A percentile compares a stretch with the other conserved stretches of the same genome.
Conservation (phyloP, 2,888 invertebrate genomes). For the Mechanitis mazaeus region DNA sequence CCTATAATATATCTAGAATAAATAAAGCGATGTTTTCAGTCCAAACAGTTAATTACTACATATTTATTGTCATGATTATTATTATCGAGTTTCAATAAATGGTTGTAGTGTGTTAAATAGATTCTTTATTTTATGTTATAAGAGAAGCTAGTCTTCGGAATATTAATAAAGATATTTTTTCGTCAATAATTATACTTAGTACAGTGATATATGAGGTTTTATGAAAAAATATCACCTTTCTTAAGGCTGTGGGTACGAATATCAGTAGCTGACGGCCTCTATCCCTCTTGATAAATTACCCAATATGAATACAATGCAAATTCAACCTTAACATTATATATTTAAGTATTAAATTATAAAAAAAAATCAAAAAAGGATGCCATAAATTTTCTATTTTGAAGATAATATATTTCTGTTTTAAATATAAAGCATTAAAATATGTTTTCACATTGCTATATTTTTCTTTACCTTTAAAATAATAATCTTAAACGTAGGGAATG, state of each 20-base stretch:
- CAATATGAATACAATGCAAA: conserved; percentile 13
- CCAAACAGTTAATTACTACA: too few relatives aligned
- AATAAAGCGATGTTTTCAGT: too few relatives aligned
- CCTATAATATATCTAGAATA: too few relatives aligned
- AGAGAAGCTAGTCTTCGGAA: too few relatives aligned
- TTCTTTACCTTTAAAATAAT: conserved; percentile 9
- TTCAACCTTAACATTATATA: conserved; percentile 7
- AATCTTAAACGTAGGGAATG: conserved; percentile 9
- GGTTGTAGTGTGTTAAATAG: too few relatives aligned
- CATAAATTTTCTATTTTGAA: conserved; percentile 29
- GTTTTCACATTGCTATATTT: conserved; percentile 7
- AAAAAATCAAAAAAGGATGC: conserved; percentile 14
- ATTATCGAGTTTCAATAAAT: too few relatives aligned
- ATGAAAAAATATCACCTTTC: conserved; percentile 42
- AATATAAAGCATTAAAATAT: conserved; percentile 27
- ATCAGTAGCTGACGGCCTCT: conserved; percentile 48
- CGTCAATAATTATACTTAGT: conserved; percentile 6
- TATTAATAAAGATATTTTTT: too few relatives aligned
- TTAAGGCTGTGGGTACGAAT: conserved; percentile 46
- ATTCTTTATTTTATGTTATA: too few relatives aligned
- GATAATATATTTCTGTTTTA: conserved; percentile 38
- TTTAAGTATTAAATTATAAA: conserved; percentile 17
- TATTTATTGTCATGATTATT: too few relatives aligned
- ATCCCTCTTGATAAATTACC: conserved; percentile 59
- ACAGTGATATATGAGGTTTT: conserved; percentile 10